Base-by-base conservation (phyloP, 2,797 vertebrate species). In the Onychomys torridus region DNA sequence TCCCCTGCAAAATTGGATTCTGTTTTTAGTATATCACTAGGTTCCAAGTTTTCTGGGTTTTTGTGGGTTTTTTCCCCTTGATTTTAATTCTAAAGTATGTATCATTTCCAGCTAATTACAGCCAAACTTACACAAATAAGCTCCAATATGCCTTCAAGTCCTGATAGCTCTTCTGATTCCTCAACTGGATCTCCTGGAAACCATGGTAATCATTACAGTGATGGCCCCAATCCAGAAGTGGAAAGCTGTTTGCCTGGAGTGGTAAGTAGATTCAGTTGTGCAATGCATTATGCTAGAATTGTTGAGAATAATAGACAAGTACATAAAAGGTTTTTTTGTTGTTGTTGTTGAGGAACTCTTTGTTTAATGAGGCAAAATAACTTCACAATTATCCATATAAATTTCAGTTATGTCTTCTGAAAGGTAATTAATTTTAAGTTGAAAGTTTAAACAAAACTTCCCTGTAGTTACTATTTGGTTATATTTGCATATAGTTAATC, bases 111-210 rank as follows among this genome's bases (percentile, higher is more conserved):
- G 99, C 98, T 99, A 98, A 99, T 99, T 98, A 99, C 99, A 23
- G 99, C 99, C 97, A 99, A 99, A 99, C 99, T 99, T 97, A 99
- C 99, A 89, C 99, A 99, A 98, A 99, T 99, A 99, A 99, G 99
- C 99, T 99, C 99, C 98, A 99, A 99, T 98, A 99, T 99, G 99
- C 99, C 99, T 98, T 99, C 99, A 97, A 99, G 99, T 97, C 99
- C 99, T 96, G 99, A 99, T 98, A 99, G 99, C 98, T 99, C 99
- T 93, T 99, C 99, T 89, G 99, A 99, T 98, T 99, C 99, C 93
- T 99, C 99, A 97, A 99, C 99, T 96, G 99, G 99, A 84, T 99
- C 99, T 95, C 99, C 99, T 77, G 99, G 99, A 97, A 99, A 99
- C 98, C 99, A 99, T 21, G 99, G 99, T 95, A 99, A 99, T 99